phyloP scores from a whole-genome alignment of 35 echinoderm and acorn worm genomes.

The Antedon bifida region DNA sequence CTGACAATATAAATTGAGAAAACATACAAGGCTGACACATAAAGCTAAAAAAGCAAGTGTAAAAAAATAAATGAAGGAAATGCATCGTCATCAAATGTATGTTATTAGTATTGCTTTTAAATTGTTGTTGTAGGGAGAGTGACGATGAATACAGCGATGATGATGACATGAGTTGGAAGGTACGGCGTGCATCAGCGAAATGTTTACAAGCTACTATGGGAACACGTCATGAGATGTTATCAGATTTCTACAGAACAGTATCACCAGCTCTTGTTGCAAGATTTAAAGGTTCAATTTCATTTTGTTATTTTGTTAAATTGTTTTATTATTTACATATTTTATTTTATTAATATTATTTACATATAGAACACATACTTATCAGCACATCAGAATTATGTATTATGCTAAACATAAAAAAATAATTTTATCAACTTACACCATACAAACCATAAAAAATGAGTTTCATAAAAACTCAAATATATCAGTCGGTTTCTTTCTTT shows the following conservation, averaged over 20 bases:
- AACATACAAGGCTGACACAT: no score
- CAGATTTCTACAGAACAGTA: conserved; percentile 76
- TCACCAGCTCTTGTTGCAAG: conserved; percentile 77
- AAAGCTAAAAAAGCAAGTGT: no score
- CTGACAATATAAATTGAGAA: no score
- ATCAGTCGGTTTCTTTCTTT: no score
- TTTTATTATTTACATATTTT: background rate
- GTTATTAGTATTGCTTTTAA: no score
- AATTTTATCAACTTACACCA: no score
- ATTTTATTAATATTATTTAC: background rate
- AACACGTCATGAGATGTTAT: conserved; percentile 76
- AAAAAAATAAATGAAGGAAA: no score
- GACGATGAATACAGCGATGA: conserved; percentile 99
- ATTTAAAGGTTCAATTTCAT: conserved; percentile 79
- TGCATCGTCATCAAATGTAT: no score
- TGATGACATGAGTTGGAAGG: conserved; percentile 99
- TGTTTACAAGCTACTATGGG: conserved; percentile 77
- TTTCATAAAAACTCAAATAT: no score
- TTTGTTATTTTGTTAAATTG: background rate
- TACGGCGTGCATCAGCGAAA: conserved; percentile 75
- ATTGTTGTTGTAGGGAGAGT: conserved; percentile 33
- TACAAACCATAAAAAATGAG: no score
- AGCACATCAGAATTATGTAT: no score
- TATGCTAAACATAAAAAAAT: no score
- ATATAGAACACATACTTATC: background rate